Evolutionary conservation across 2,888 invertebrate species (phyloP).

Genomic region (Cantharis rustica): DNA sequence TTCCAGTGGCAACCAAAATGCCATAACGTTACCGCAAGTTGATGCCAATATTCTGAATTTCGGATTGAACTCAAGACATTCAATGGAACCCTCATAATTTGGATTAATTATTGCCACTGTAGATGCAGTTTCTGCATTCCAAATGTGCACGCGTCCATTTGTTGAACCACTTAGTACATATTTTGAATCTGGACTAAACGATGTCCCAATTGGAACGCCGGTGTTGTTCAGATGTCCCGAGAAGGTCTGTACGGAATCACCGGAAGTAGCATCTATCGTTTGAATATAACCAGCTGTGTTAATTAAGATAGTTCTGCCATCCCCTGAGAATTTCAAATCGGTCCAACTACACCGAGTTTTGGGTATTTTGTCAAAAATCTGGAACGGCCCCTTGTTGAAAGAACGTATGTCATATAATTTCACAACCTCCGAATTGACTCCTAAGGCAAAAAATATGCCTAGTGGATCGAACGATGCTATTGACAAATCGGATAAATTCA

Average conservation of each 20-base stretch:
- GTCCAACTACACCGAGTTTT: conserved; percentile 99
- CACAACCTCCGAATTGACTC: conserved; percentile 96
- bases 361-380: conserved; percentile 92
- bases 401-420: conserved; percentile 97
- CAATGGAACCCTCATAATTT: conserved; percentile 94
- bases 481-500: conserved; percentile 94
- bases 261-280: conserved; percentile 95
- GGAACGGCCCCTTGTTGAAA: conserved; percentile 98
- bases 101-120: conserved; percentile 89
- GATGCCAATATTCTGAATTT: conserved; percentile 98
- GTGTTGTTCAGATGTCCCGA: conserved; percentile 91
- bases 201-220: conserved; percentile 94
- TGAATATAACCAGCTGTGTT: conserved; percentile 96
- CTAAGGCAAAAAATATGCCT: conserved; percentile 95
- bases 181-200: conserved; percentile 98
- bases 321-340: conserved; percentile 94
- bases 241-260: conserved; percentile 92
- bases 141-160: conserved; percentile 94
- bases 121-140: conserved; percentile 96
- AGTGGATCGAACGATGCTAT: conserved; percentile 99
- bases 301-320: conserved; percentile 96
- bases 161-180: conserved; percentile 98
- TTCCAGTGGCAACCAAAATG: conserved; percentile 78
- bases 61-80: conserved; percentile 97
- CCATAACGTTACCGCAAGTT: conserved; percentile 96